A percentile compares a stretch with the other conserved stretches of the same genome.
Evolutionary conservation across 2,113 vertebrate genomes (phyloP).

Genomic region (Trachemys scripta): DNA sequence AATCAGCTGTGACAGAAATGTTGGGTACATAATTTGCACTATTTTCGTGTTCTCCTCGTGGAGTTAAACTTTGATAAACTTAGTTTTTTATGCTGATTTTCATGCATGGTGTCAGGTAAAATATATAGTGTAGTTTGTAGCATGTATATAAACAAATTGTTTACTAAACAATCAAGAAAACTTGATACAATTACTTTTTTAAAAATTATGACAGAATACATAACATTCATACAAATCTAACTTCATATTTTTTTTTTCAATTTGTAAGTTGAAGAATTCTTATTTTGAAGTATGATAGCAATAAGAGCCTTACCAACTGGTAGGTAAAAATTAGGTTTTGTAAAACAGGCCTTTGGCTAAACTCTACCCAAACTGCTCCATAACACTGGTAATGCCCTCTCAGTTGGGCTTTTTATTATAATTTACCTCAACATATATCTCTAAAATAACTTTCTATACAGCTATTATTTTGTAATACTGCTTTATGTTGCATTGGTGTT

Average conservation of each 20-base stretch:
- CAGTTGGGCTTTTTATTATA: slow-evolving; percentile 54
- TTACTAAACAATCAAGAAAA: slow-evolving; percentile 75
- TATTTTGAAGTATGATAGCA: slow-evolving; percentile 76
- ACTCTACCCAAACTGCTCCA: slow-evolving; percentile 51
- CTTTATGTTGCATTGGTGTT: slow-evolving; percentile 67
- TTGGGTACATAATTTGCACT: slow-evolving; percentile 83
- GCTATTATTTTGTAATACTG: slow-evolving; percentile 73
- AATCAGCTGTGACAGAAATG: slow-evolving; percentile 73
- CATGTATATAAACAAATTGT: slow-evolving; percentile 73
- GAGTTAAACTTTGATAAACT: slow-evolving; percentile 84
- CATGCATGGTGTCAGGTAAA: slow-evolving; percentile 76
- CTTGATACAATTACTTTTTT: slow-evolving; percentile 74
- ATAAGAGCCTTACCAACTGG: slow-evolving; percentile 71
- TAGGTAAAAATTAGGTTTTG: slow-evolving; percentile 68
- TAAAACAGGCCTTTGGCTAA: slow-evolving; percentile 64
- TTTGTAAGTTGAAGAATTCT: slow-evolving; percentile 71
- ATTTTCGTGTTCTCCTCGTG: slow-evolving; percentile 79
- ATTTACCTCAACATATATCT: slow-evolving; percentile 74
- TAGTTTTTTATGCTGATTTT: slow-evolving; percentile 82
- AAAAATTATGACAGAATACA: slow-evolving; percentile 75
- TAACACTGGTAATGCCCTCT: slow-evolving; percentile 55
- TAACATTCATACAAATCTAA: slow-evolving; percentile 68
- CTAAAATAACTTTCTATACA: slow-evolving; percentile 71
- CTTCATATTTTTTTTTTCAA: slow-evolving; percentile 68
- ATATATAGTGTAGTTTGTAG: slow-evolving; percentile 73